phyloP scores from a whole-genome alignment of 1,140 invertebrate species.

The Lepidotrigona ventralis region DNA sequence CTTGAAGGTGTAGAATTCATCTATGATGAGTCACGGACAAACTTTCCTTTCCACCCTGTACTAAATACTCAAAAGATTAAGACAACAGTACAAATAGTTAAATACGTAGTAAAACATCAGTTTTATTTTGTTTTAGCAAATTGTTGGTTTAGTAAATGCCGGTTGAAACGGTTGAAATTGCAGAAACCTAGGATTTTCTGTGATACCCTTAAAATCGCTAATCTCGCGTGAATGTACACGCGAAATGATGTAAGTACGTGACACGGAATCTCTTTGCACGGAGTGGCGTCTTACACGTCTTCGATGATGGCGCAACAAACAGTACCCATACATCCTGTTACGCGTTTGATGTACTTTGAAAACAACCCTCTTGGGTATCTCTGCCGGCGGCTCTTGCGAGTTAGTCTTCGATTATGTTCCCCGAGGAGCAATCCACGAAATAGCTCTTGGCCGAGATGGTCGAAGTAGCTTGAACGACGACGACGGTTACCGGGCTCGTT shows the following conservation, averaged over 20 bases:
- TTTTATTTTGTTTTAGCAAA: too few species aligned
- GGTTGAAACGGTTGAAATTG: not conserved
- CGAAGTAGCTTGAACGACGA: conserved; percentile 38
- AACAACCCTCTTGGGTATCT: conserved; percentile 51
- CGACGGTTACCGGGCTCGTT: conserved; percentile 47
- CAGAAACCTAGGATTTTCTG: not conserved
- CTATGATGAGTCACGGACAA: too few species aligned
- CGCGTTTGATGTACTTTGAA: conserved; percentile 54
- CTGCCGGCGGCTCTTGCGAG: conserved; percentile 12
- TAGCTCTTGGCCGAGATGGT: conserved; percentile 27
- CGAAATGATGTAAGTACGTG: not conserved
- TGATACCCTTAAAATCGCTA: not conserved
- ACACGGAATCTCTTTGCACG: not conserved
- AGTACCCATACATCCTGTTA: conserved; percentile 29
- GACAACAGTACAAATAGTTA: too few species aligned
- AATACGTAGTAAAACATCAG: too few species aligned
- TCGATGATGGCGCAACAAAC: not conserved
- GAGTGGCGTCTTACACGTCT: not conserved
- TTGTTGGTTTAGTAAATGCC: too few species aligned
- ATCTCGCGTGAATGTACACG: not conserved
- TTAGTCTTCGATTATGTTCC: conserved; percentile 52
- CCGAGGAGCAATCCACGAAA: conserved; percentile 39
- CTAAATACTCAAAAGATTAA: too few species aligned
- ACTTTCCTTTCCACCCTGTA: too few species aligned
- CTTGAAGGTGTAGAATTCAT: too few species aligned